Percentiles rank a stretch among this genome's conserved stretches.
These are phyloP conservation scores for Papilio demoleus DNA, from an alignment of 2,888 invertebrate species.

Conservation along the genomic window DNA sequence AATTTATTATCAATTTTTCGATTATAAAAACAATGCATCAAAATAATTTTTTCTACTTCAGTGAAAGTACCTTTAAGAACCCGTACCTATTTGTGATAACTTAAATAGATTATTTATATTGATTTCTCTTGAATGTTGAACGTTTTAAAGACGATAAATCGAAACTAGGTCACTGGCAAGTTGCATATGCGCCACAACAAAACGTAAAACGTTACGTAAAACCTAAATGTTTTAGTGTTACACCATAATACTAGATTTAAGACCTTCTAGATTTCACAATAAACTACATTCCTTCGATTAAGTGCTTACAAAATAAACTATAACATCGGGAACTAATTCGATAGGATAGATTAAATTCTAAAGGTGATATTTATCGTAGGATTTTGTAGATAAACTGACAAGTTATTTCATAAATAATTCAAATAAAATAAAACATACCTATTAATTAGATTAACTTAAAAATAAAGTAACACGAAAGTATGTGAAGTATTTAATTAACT, in stretches of 20 bases:
- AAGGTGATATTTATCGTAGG: not conserved
- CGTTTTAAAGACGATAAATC: slow-evolving; percentile 30
- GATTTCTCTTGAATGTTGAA: slow-evolving; percentile 30
- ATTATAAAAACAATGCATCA: not conserved
- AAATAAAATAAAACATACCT: not conserved
- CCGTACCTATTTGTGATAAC: not conserved
- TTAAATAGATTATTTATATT: too few species aligned
- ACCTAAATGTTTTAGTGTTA: slow-evolving; percentile 36
- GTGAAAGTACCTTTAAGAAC: slow-evolving; percentile 21
- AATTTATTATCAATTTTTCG: too few species aligned
- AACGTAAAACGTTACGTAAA: slow-evolving; percentile 45
- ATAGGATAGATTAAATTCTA: not conserved
- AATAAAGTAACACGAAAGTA: not conserved
- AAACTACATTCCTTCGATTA: not conserved
- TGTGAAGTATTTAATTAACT: slow-evolving; percentile 21
- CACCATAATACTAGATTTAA: slow-evolving; percentile 35
- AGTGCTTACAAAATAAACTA: not conserved
- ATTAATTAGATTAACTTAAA: not conserved
- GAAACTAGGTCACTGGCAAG: slow-evolving; percentile 44
- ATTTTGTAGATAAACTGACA: not conserved
- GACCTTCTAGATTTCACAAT: slow-evolving; percentile 27
- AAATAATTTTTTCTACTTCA: slow-evolving; percentile 8
- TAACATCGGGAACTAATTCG: not conserved
- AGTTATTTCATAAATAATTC: not conserved
- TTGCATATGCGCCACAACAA: slow-evolving; percentile 42